phyloP scores from a whole-genome alignment of 2,888 invertebrate genomes.

The Idaea aversata region DNA sequence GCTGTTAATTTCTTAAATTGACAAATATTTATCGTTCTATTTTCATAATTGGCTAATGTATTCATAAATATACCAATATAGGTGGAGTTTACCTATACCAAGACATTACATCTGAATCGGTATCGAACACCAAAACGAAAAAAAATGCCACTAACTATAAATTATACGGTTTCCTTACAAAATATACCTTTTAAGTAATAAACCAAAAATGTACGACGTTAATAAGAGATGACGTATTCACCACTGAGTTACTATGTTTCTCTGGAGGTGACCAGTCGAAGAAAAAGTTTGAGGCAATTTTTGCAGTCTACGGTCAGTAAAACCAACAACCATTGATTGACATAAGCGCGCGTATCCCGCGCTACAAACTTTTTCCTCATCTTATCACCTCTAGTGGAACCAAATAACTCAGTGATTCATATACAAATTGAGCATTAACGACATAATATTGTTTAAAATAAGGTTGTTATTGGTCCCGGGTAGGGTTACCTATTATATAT shows the following conservation, averaged over 20 bases:
- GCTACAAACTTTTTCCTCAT: no score
- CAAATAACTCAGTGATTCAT: neutral
- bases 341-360: no score
- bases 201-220: neutral
- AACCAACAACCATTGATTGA: no score
- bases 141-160: neutral
- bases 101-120: neutral
- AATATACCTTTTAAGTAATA: neutral
- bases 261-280: no score
- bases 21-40: neutral
- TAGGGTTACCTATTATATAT: neutral
- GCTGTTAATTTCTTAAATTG: slow-evolving; percentile 1
- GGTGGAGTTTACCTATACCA: neutral
- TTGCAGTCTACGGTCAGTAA: no score
- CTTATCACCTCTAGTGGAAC: no score
- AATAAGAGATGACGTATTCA: neutral
- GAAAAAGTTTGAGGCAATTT: no score
- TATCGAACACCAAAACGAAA: neutral
- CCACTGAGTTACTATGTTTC: no score
- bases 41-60: neutral
- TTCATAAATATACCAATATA: neutral
- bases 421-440: neutral
- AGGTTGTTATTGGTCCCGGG: neutral
- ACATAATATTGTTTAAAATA: neutral
- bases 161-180: neutral